These are phyloP conservation scores for Gambelia wislizenii DNA, from an alignment of 2,797 vertebrate genomes.

Conservation along the genomic window DNA sequence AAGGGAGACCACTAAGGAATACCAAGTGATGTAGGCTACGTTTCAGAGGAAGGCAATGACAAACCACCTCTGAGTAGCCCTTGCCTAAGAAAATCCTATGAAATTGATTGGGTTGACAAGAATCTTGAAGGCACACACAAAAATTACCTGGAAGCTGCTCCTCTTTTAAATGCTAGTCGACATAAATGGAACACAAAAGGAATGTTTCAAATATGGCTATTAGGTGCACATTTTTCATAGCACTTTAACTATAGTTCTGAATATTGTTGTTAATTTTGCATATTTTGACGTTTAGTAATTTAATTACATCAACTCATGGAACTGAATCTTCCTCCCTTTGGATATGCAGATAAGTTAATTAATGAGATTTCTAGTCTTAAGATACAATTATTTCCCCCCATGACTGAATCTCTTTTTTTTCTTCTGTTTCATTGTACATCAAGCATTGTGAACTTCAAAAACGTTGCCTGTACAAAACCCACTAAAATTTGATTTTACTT, in stretches of 20 bases:
- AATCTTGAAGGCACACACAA: no score
- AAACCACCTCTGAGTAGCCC: no score
- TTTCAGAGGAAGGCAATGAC: no score
- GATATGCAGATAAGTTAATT: background rate
- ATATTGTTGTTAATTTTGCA: background rate
- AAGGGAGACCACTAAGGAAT: no score
- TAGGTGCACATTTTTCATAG: background rate
- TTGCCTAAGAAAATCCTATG: no score
- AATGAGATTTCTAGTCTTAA: background rate
- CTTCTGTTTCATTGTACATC: background rate
- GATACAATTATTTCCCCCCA: background rate
- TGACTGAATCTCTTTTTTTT: background rate
- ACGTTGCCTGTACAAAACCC: background rate
- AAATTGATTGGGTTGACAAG: no score
- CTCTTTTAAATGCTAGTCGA: background rate
- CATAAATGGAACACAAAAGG: background rate
- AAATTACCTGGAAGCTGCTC: background rate
- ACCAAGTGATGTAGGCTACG: no score
- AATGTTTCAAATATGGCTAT: background rate
- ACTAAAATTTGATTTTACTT: background rate
- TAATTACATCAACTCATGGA: background rate
- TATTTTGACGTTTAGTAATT: constrained; percentile 1
- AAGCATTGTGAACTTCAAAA: background rate
- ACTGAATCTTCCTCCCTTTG: background rate
- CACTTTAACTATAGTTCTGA: background rate